Evolutionary conservation across 1,140 invertebrate genomes (phyloP), one percentile per base, ranked within the genome.

Genomic region (Druon quercuslanigerum): DNA sequence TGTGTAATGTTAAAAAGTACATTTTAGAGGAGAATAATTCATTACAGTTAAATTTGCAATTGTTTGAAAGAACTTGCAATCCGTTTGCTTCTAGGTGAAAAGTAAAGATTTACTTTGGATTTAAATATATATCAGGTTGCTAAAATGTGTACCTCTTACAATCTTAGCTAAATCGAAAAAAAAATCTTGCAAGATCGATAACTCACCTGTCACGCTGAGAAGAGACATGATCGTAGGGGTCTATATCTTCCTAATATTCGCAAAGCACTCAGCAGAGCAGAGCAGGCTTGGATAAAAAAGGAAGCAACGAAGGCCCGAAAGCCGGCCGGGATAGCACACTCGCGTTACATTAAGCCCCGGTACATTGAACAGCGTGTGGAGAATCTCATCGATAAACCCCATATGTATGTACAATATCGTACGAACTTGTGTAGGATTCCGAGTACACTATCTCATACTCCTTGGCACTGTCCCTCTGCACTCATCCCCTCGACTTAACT

Each of bases 141-240:
- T 33, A 33, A 46, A 7, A 46, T 46, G 9, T 8, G 40, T 46
- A 46, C 40, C 40, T 46, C 40, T 46, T 46, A 54, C n/a, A 54
- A 54, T 17, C 17, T 54, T 19, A 19, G 17, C 3, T 17, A 54
- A 1, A 54, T 54, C 4, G 0, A 54, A 54, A 19, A 17, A n/a
- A 1, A 46, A 54, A 16, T 8, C 16, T n/a, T 52, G 52, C 25
- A 16, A 40, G 40, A 66, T 73, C 50, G 19, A 51, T 25, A 72
- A 80, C 87, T 84, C 72, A 89, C 88, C 88, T 82, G 83, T 89
- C 66, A 89, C 88, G 83, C 86, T 88, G 81, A 89, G 86, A 79
- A 88, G 87, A 84, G 88, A 88, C 88, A 89, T 89, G 82, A 71
- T 89, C 85, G 75, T 78, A 54, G 82, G 80, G 82, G 73, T 74